phyloP scores from a whole-genome alignment of 1,140 invertebrate genomes.

The Zaprionus gabonicus region DNA sequence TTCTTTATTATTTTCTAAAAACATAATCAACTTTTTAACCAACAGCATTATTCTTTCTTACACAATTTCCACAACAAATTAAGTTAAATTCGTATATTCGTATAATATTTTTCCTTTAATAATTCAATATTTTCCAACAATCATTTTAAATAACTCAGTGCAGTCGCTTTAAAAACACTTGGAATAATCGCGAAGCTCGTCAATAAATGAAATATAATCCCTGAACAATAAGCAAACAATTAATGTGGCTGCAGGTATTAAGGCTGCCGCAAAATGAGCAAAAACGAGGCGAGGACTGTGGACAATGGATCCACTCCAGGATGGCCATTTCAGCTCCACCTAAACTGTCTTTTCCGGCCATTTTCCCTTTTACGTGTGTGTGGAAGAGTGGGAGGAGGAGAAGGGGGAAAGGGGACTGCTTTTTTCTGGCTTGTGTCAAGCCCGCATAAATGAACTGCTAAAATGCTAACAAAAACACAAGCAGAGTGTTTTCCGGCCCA shows the following conservation, averaged over 20 bases:
- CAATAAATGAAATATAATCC: constrained; percentile 19
- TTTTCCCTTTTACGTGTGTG: constrained; percentile 34
- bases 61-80: no score
- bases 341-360: constrained; percentile 71
- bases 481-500: constrained; percentile 55
- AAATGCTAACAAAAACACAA: constrained; percentile 73
- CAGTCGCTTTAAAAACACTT: background rate
- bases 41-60: no score
- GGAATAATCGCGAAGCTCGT: background rate
- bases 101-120: background rate
- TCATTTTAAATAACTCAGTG: background rate
- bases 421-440: constrained; percentile 24
- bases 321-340: constrained; percentile 52
- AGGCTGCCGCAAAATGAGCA: background rate
- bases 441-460: constrained; percentile 78
- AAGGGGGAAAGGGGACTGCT: background rate
- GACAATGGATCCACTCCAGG: constrained; percentile 52
- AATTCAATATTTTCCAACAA: background rate
- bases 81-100: no score
- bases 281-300: background rate
- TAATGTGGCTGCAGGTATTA: constrained; percentile 4
- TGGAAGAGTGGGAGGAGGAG: background rate
- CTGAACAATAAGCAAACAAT: constrained; percentile 16
- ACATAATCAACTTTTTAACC: no score
- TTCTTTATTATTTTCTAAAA: no score